Evolutionary conservation across 1,140 invertebrate species (phyloP).

Genomic region (Tetragnatha versicolor): DNA sequence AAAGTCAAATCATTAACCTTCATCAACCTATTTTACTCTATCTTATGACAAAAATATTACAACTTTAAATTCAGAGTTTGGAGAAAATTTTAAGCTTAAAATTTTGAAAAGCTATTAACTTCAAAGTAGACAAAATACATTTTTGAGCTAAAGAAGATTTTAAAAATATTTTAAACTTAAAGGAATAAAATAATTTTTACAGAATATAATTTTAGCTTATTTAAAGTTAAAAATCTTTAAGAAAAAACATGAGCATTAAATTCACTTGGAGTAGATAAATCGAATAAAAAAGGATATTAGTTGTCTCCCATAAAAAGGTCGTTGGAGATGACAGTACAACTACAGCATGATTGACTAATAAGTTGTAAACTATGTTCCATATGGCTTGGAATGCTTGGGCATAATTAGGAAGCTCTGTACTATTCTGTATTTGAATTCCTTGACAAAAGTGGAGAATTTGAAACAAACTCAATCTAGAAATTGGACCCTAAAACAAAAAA

Average conservation of each 20-base stretch:
- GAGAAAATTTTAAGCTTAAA: too few relatives aligned
- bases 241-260: neutral
- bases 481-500: too few relatives aligned
- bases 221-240: neutral
- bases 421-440: neutral
- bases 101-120: too few relatives aligned
- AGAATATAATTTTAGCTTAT: neutral
- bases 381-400: neutral
- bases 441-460: slow-evolving; percentile 7
- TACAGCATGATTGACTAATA: slow-evolving; percentile 9
- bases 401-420: neutral
- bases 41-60: too few relatives aligned
- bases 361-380: slow-evolving; percentile 9
- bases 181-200: neutral
- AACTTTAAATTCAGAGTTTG: too few relatives aligned
- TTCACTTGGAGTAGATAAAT: neutral
- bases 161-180: too few relatives aligned
- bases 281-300: slow-evolving; percentile 48
- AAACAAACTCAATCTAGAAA: neutral
- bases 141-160: too few relatives aligned
- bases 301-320: slow-evolving; percentile 3
- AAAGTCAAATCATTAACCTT: too few relatives aligned
- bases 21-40: too few relatives aligned
- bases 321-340: neutral
- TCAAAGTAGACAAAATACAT: too few relatives aligned